Percentiles rank a stretch among this genome's conserved stretches.
phyloP scores from a whole-genome alignment of 2,797 vertebrate genomes.

The Lacerta agilis region DNA sequence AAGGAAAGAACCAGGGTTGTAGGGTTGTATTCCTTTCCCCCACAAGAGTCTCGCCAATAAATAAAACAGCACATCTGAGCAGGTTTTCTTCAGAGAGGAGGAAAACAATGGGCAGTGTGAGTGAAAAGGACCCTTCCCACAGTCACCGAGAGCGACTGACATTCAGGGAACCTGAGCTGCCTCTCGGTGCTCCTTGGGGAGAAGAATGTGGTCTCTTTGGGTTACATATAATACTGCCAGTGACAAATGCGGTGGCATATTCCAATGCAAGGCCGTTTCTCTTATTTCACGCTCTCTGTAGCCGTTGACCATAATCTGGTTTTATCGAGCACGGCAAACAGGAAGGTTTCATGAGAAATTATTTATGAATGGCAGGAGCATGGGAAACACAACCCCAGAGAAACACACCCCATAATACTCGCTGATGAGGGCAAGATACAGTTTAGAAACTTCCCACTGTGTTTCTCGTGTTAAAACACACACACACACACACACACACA shows the following conservation, averaged over 20 bases:
- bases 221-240: not conserved
- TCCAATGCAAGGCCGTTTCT: not conserved
- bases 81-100: not conserved
- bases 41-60: too few species aligned
- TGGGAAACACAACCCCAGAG: constrained; percentile 1
- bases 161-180: not conserved
- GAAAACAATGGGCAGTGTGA: not conserved
- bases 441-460: constrained; percentile 4
- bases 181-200: accelerated
- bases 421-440: not conserved
- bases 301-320: not conserved
- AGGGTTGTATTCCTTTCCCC: too few species aligned
- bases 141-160: constrained; percentile 2
- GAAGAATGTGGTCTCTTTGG: accelerated
- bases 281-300: not conserved
- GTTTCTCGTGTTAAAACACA: not conserved
- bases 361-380: constrained; percentile 12
- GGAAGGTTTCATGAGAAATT: constrained; percentile 7
- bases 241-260: not conserved
- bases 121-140: not conserved
- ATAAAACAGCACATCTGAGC: not conserved
- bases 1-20: not conserved
- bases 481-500: too few species aligned
- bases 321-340: not conserved
- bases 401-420: not conserved